phyloP scores from a whole-genome alignment of 2,113 vertebrate genomes.

The Laterallus jamaicensis region DNA sequence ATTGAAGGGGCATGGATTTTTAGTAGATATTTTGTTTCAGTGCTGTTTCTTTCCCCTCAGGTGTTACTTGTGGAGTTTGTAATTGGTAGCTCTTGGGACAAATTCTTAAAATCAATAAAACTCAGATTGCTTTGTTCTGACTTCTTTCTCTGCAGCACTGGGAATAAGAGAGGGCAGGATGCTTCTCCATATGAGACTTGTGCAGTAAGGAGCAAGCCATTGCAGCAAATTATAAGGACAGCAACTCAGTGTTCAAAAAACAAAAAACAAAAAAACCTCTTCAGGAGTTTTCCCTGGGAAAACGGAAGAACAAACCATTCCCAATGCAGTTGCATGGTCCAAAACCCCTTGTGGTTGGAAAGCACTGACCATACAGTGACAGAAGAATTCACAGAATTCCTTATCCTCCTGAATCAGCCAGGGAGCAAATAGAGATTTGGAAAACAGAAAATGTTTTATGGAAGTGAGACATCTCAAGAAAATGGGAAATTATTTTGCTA shows the following conservation, averaged over 20 bases:
- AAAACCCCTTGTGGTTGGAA: neutral
- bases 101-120: constrained; percentile 39
- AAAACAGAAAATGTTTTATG: neutral
- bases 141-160: neutral
- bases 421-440: neutral
- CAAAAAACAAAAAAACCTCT: neutral
- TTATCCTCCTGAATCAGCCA: neutral
- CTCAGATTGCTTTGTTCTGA: neutral
- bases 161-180: neutral
- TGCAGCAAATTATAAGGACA: neutral
- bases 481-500: neutral
- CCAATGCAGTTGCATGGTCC: neutral
- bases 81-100: constrained; percentile 27
- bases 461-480: neutral
- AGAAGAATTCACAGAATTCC: neutral
- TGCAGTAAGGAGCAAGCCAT: neutral
- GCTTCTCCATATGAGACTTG: neutral
- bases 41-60: neutral
- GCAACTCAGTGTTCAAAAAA: neutral
- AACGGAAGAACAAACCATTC: neutral
- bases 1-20: neutral
- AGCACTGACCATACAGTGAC: neutral
- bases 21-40: neutral
- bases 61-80: constrained; percentile 6
- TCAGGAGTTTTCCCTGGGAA: neutral